phyloP scores from a whole-genome alignment of 2,113 vertebrate species.

The Holacanthus passer region DNA sequence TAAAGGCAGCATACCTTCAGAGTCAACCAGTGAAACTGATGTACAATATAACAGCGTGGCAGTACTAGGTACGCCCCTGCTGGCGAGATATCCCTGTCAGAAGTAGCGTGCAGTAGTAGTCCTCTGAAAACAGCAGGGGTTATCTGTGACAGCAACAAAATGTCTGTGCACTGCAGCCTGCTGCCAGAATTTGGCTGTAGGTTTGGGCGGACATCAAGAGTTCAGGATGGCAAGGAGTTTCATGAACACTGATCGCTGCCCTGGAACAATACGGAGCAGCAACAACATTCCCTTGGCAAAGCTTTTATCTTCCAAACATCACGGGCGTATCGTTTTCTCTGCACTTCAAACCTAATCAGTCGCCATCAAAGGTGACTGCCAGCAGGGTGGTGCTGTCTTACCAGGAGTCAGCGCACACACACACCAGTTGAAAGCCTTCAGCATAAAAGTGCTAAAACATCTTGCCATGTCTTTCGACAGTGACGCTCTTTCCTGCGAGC shows the following conservation, averaged over 20 bases:
- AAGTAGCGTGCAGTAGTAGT: slow-evolving; percentile 19
- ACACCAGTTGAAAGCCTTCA: slow-evolving; percentile 20
- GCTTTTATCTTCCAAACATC: slow-evolving; percentile 67
- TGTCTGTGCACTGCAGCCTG: slow-evolving; percentile 11
- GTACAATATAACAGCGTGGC: slow-evolving; percentile 31
- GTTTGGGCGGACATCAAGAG: slow-evolving; percentile 21
- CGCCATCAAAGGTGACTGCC: slow-evolving; percentile 67
- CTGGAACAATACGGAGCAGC: slow-evolving; percentile 2
- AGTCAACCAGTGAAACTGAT: slow-evolving; percentile 51
- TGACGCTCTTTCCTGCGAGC: slow-evolving; percentile 7
- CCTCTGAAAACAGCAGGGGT: slow-evolving; percentile 40
- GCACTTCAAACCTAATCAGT: slow-evolving; percentile 69
- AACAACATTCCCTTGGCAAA: slow-evolving; percentile 13
- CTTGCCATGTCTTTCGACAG: slow-evolving; percentile 19
- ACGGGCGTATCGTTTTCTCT: slow-evolving; percentile 29
- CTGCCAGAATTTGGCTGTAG: slow-evolving; percentile 27
- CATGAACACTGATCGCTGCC: not conserved
- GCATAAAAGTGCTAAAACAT: slow-evolving; percentile 36
- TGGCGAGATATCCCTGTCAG: slow-evolving; percentile 13
- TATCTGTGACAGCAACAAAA: slow-evolving; percentile 36
- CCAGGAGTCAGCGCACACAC: slow-evolving; percentile 5
- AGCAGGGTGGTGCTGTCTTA: slow-evolving; percentile 35
- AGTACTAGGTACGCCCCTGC: slow-evolving; percentile 17
- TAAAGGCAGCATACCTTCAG: slow-evolving; percentile 54
- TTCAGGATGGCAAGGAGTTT: slow-evolving; percentile 12